Base-by-base conservation (phyloP, 1,140 invertebrate genomes). In the Eriocheir sinensis region DNA sequence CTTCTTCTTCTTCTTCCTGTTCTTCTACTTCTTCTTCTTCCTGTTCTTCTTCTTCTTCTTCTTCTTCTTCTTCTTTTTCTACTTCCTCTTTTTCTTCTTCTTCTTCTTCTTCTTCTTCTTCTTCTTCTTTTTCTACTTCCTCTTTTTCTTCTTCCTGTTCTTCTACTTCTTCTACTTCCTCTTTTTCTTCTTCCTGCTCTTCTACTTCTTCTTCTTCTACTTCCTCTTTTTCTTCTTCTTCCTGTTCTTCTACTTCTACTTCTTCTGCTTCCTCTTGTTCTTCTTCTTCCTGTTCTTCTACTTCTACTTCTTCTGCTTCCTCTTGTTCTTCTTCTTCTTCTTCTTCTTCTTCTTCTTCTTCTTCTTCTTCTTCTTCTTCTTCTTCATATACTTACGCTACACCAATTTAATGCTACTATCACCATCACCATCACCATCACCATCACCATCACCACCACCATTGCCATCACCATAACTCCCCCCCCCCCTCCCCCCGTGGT, bases 101-200 rank as follows among this genome's bases (percentile, higher is more conserved):
- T 81, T 27, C 34, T 34, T 27, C 38, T 36, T 30, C 81, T 85
- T 30, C 34, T 40, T 27, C 38, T 85, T 30, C 38, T 36, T 30
- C 89, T 15, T 17, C 41, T 60, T 34, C 38, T 34, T 34, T 34
- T 90, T 34, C 41, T 60, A 27, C n/a, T 60, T 17, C 89, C 17
- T 32, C 89, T 90, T 34, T 30, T 53, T 15, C 89, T 90, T 34
- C 38, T 30, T 90, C 44, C 34, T 32, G 15, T 44, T 32, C 89
- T 30, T 34, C 38, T 44, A 48, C 30, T n/a, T 32, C 44, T 44
- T 40, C 86, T 89, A 38, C 86, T 32, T 36, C 86, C 12, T 40
- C 86, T 89, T 89, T 32, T 8, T 89, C 86, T n/a, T 89, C 86
- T 32, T 89, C 27, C 6, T 89, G 34, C 40, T 36, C 86, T 44